Base-by-base conservation (phyloP, 1,140 invertebrate genomes). In the Cherax destructor region DNA sequence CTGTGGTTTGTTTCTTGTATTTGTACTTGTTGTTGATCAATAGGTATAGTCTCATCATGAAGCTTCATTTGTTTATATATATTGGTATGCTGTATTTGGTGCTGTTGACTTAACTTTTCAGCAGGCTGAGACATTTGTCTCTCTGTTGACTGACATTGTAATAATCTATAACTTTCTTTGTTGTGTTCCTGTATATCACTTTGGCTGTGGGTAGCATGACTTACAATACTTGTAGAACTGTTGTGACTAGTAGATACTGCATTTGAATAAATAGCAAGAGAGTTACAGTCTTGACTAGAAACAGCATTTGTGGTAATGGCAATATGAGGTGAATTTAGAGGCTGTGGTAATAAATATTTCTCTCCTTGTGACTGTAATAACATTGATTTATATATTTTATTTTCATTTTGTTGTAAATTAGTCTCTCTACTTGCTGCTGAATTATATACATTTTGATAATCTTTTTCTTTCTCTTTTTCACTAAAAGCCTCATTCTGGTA, bases 281-380 rank as follows among this genome's bases (percentile, higher is more conserved):
- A 5, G 16, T 50, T 52, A 56, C 50, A 49, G 21, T 30, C 79
- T 16, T 87, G 72, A 61, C 76, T 87, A 41, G 47, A 56, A n/a
- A 61, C 18, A 78, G 6, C 18, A 49, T 24, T 59, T 52, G 24
- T 16, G 30, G n/a, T 21, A 10, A 49, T 56, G 30, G 76, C 4
- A 3, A 6, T 61, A 50, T 7, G 85, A 47, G 24, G 47, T 52
- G 9, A 21, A 61, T 13, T 87, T 16, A 87, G 16, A 41, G 74
- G 85, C 41, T 24, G 72, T 47, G 74, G 76, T 21, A 79, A 50
- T 61, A 49, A 77, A 41, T 78, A 87, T 61, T 79, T 87, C 21
- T 21, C 18, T 4, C 79, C 85, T 21, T 56, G 84, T 10, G 56
- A 24, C 30, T 74, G 69, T 30, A 30, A 9, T 30, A n/a, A 74